Percentiles rank a stretch among this genome's conserved stretches.
Conservation (phyloP, 1,140 invertebrate genomes). For the Pseudomyrmex dendroicus region DNA sequence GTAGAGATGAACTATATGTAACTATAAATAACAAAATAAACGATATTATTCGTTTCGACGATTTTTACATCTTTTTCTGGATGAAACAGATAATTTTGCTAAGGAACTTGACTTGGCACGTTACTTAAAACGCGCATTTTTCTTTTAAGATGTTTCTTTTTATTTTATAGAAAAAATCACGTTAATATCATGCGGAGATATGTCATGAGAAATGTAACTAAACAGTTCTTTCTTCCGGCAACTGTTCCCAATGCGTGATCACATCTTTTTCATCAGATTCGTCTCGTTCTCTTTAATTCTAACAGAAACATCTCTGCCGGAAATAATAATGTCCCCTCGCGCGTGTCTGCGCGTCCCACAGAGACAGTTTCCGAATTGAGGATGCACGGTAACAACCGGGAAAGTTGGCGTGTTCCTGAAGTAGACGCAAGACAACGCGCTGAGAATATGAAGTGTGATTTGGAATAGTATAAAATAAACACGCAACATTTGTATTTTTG, state of each 20-base stretch:
- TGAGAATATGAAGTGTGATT: not conserved
- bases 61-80: not conserved
- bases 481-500: not conserved
- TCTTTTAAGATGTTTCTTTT: not conserved
- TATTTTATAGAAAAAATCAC: not conserved
- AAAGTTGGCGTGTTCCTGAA: not conserved
- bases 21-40: conserved; percentile 7
- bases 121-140: not conserved
- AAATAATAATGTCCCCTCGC: conserved; percentile 74
- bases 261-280: conserved; percentile 32
- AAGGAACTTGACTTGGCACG: not conserved
- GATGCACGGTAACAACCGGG: not conserved
- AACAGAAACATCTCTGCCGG: conserved; percentile 69
- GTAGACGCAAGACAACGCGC: not conserved
- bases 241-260: conserved; percentile 4
- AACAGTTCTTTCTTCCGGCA: not conserved
- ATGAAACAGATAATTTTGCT: not conserved
- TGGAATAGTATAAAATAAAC: not conserved
- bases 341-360: conserved; percentile 16
- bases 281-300: conserved; percentile 70
- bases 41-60: not conserved
- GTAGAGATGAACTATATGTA: not conserved
- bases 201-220: not conserved
- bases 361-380: conserved; percentile 27
- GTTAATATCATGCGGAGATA: not conserved